phyloP scores from a whole-genome alignment of 2,113 vertebrate genomes.

The Nesospiza acunhae region DNA sequence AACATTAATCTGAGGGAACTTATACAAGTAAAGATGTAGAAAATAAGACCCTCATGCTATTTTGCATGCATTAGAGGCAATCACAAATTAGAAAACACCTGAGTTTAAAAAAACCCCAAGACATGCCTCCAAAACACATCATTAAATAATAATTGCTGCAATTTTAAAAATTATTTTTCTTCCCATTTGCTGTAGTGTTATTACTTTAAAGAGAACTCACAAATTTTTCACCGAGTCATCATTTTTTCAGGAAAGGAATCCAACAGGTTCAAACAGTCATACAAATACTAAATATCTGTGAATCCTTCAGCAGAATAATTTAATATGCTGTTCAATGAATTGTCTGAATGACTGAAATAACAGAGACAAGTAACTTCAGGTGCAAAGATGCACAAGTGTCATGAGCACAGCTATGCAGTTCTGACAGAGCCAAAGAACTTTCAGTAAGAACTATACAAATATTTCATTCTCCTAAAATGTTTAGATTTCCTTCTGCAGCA shows the following conservation, averaged over 20 bases:
- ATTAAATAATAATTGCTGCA: neutral
- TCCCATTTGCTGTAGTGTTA: neutral
- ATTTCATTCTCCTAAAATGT: neutral
- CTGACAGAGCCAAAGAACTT: neutral
- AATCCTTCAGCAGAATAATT: neutral
- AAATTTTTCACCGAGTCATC: neutral
- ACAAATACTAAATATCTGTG: neutral
- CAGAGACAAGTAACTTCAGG: neutral
- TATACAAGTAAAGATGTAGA: neutral
- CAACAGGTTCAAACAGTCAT: neutral
- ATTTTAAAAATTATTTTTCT: neutral
- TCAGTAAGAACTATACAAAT: neutral
- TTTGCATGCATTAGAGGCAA: neutral
- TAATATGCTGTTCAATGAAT: neutral
- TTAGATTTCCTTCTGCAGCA: neutral
- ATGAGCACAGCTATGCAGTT: neutral
- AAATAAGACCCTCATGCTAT: neutral
- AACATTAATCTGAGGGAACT: fast-evolving
- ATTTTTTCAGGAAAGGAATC: neutral
- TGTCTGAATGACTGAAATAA: neutral
- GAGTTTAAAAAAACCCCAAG: neutral
- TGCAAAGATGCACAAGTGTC: neutral
- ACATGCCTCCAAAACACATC: neutral
- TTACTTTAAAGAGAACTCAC: neutral
- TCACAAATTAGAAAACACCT: neutral